Percentiles rank a stretch among this genome's conserved stretches.
Evolutionary conservation across 2,888 invertebrate genomes (phyloP).

Genomic region (Hemithea aestivaria): DNA sequence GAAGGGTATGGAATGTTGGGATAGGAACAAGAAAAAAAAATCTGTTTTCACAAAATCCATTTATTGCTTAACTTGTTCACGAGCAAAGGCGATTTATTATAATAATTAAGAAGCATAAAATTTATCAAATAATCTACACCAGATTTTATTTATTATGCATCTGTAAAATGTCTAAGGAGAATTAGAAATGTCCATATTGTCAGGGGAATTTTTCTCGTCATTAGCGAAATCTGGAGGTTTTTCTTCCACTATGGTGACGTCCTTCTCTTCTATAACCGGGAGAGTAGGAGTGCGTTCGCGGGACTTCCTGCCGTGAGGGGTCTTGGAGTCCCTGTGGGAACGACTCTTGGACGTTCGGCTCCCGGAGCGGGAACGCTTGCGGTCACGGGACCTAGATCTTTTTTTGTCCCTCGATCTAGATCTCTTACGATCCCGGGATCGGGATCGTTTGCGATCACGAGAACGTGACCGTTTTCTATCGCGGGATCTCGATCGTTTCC

Average conservation of each 20-base stretch:
- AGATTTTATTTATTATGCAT: conserved; percentile 1
- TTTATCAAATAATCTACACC: conserved; percentile 2
- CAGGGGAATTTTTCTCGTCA: conserved; percentile 81
- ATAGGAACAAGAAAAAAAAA: neutral
- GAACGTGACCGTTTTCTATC: conserved; percentile 79
- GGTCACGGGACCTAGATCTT: conserved; percentile 63
- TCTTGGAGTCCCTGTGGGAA: conserved; percentile 63
- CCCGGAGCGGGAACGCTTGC: conserved; percentile 64
- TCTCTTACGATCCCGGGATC: conserved; percentile 69
- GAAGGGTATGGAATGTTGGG: too few relatives aligned
- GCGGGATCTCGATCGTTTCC: conserved; percentile 78
- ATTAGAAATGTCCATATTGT: conserved; percentile 90
- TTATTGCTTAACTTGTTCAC: conserved; percentile 16
- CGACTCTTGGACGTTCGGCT: conserved; percentile 66
- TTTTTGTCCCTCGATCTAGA: conserved; percentile 70
- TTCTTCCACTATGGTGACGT: conserved; percentile 37
- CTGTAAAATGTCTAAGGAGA: conserved; percentile 67
- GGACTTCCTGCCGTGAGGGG: conserved; percentile 58
- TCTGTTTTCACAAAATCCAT: conserved; percentile 4
- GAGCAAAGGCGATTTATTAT: conserved; percentile 1
- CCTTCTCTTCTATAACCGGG: conserved; percentile 50
- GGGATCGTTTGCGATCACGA: conserved; percentile 67
- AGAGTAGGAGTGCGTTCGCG: conserved; percentile 60
- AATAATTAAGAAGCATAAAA: conserved; percentile 5
- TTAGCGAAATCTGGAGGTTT: conserved; percentile 48